These are phyloP conservation scores for Bicyclus anynana DNA, from an alignment of 1,140 invertebrate genomes.

Conservation along the genomic window DNA sequence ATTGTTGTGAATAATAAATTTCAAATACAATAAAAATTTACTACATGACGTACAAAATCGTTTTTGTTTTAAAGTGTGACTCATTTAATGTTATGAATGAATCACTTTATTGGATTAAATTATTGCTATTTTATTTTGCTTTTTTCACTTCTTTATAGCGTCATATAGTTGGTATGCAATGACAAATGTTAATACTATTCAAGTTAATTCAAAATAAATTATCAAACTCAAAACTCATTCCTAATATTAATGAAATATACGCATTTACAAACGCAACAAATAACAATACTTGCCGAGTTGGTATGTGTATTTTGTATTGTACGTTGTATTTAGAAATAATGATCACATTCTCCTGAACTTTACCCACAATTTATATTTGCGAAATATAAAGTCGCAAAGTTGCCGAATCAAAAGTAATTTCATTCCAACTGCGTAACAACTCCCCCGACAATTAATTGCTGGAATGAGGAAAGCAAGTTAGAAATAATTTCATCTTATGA, in stretches of 20 bases:
- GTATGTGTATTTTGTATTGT: too few relatives aligned
- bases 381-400: neutral
- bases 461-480: slow-evolving; percentile 22
- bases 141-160: too few relatives aligned
- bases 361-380: neutral
- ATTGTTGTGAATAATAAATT: too few relatives aligned
- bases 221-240: too few relatives aligned
- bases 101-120: neutral
- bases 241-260: too few relatives aligned
- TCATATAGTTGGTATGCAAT: too few relatives aligned
- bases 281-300: too few relatives aligned
- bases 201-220: too few relatives aligned
- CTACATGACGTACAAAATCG: neutral
- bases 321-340: neutral
- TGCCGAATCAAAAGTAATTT: slow-evolving; percentile 21
- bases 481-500: slow-evolving; percentile 29
- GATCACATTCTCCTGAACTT: neutral
- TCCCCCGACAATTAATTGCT: slow-evolving; percentile 17
- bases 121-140: too few relatives aligned
- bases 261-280: too few relatives aligned
- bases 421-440: slow-evolving; percentile 14
- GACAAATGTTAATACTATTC: too few relatives aligned
- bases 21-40: slow-evolving; percentile 9
- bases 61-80: neutral
- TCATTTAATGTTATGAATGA: neutral